These are phyloP conservation scores for Dipus sagitta DNA, from an alignment of 2,797 vertebrate genomes.

Conservation along the genomic window DNA sequence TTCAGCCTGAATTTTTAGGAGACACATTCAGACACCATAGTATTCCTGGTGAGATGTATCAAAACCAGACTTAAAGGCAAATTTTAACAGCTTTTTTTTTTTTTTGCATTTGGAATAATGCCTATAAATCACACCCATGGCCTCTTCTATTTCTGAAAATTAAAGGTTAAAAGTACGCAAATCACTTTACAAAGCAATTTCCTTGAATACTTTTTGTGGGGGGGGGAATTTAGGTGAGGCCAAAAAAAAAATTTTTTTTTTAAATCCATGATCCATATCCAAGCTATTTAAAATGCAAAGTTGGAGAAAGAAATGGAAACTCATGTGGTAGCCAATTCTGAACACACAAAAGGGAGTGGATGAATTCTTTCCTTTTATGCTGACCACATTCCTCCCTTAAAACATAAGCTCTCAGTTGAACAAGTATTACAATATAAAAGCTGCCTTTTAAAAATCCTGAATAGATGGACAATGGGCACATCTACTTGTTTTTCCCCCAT, in stretches of 20 bases:
- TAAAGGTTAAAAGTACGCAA: constrained; percentile 6
- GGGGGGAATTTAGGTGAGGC: constrained; percentile 1
- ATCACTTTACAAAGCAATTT: constrained; percentile 42
- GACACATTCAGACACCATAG: background rate
- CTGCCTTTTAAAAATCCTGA: background rate
- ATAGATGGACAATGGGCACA: constrained; percentile 22
- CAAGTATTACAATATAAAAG: background rate
- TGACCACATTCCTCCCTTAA: constrained; percentile 68
- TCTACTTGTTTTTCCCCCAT: background rate
- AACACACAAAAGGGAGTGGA: constrained; percentile 61
- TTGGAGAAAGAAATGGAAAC: constrained; percentile 69
- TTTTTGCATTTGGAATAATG: constrained; percentile 3
- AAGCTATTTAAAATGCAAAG: constrained; percentile 76
- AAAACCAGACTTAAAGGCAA: constrained; percentile 66
- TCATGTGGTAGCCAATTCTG: constrained; percentile 54
- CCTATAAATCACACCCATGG: constrained; percentile 35
- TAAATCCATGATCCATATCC: constrained; percentile 52
- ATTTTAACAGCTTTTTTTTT: constrained; percentile 65
- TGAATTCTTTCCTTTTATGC: constrained; percentile 68
- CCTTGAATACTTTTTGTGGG: constrained; percentile 13
- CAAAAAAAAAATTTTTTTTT: constrained; percentile 55
- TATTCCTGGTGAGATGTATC: background rate
- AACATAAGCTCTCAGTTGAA: constrained; percentile 51
- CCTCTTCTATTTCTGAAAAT: constrained; percentile 4
- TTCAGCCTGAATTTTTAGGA: background rate